Conservation (phyloP, 2,888 invertebrate species). For the Temnothorax ravouxi region DNA sequence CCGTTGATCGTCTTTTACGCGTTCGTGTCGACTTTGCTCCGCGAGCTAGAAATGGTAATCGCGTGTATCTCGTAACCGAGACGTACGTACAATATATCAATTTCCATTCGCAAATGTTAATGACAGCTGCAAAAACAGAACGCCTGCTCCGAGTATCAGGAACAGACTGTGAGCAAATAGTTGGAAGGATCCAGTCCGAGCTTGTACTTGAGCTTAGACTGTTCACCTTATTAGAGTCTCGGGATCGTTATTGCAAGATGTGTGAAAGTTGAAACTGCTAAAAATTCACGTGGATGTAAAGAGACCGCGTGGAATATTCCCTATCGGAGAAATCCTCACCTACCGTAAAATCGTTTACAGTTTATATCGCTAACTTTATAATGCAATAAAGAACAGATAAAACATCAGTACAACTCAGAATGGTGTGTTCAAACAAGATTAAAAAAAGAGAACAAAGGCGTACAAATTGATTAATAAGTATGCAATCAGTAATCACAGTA, state of each 20-base stretch:
- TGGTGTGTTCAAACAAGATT: constrained; percentile 25
- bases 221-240: constrained; percentile 76
- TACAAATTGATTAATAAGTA: constrained; percentile 81
- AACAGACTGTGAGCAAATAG: constrained; percentile 80
- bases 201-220: constrained; percentile 70
- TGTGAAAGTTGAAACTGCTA: neutral
- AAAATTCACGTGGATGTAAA: neutral
- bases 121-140: constrained; percentile 62
- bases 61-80: neutral
- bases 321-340: neutral
- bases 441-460: constrained; percentile 57
- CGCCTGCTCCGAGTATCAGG: constrained; percentile 61
- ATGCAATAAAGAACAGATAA: constrained; percentile 76
- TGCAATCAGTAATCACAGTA: constrained; percentile 85
- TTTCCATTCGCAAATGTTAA: constrained; percentile 67
- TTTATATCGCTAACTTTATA: constrained; percentile 67
- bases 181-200: constrained; percentile 79
- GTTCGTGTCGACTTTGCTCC: constrained; percentile 6
- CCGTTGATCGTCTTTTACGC: neutral
- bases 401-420: constrained; percentile 33
- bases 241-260: constrained; percentile 8
- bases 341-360: constrained; percentile 5
- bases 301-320: neutral
- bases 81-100: constrained; percentile 55
- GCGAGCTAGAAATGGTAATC: constrained; percentile 13